These are phyloP conservation scores for Rhinoptilus africanus DNA, from an alignment of 2,113 vertebrate species.

Conservation along the genomic window DNA sequence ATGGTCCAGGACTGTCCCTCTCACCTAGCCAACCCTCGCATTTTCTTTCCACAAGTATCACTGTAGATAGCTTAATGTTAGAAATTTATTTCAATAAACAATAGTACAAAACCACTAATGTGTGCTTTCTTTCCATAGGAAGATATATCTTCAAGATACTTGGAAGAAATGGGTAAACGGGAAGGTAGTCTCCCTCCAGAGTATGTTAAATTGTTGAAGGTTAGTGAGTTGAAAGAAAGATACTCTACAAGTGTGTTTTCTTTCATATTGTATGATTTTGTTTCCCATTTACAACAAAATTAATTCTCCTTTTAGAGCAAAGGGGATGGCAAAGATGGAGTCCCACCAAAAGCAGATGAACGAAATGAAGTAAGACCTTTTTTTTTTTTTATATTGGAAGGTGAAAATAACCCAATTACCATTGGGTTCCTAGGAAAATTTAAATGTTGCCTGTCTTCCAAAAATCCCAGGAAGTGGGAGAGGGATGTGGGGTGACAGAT, in stretches of 20 bases:
- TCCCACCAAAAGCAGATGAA: background rate
- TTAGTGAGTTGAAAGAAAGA: conserved; percentile 46
- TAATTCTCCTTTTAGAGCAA: conserved; percentile 69
- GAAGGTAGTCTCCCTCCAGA: conserved; percentile 76
- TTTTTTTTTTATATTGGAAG: background rate
- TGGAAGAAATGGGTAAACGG: conserved; percentile 75
- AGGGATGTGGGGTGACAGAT: background rate
- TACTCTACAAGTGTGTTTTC: background rate
- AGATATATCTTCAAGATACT: conserved; percentile 57
- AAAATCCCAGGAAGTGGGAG: background rate
- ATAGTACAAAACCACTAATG: background rate
- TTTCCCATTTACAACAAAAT: background rate
- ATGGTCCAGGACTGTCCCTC: background rate
- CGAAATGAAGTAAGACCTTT: conserved; percentile 49
- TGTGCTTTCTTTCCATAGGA: conserved; percentile 60
- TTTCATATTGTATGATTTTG: background rate
- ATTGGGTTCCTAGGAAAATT: background rate
- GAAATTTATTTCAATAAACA: background rate
- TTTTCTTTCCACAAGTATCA: background rate
- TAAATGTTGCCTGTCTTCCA: background rate
- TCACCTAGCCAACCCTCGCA: rapidly evolving
- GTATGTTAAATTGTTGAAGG: conserved; percentile 73
- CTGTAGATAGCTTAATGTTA: background rate
- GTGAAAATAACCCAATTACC: background rate
- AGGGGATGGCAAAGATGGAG: conserved; percentile 21